Evolutionary conservation across 1,140 invertebrate genomes (phyloP).

Genomic region (Lasioglossum baleicum): DNA sequence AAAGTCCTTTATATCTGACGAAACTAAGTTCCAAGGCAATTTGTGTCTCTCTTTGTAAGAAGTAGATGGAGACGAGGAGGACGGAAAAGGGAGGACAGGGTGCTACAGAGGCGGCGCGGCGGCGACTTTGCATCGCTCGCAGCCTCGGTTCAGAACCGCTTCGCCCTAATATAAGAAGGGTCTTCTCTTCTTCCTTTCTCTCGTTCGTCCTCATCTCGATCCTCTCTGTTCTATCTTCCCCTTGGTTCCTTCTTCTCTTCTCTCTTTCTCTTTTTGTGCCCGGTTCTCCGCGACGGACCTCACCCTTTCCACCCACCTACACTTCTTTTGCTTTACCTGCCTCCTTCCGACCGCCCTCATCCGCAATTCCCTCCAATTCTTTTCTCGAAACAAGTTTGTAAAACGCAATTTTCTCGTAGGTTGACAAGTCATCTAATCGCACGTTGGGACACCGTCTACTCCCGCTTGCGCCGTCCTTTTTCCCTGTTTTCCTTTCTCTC

Average conservation of each 20-base stretch:
- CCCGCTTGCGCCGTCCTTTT: conserved; percentile 14
- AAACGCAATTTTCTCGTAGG: conserved; percentile 78
- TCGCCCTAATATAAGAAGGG: conserved; percentile 63
- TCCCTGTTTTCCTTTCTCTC: conserved; percentile 21
- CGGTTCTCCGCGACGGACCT: too few relatives aligned
- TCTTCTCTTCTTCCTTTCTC: conserved; percentile 57
- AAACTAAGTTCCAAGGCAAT: conserved; percentile 79
- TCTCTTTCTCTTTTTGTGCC: too few relatives aligned
- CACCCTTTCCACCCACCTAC: conserved; percentile 17
- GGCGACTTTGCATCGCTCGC: conserved; percentile 75
- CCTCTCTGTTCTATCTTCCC: conserved; percentile 39
- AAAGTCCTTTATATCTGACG: conserved; percentile 77
- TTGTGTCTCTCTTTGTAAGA: conserved; percentile 79
- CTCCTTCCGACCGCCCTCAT: conserved; percentile 50
- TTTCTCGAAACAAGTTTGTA: conserved; percentile 79
- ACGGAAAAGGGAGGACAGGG: conserved; percentile 30
- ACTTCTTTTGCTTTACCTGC: conserved; percentile 55
- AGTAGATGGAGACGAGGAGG: conserved; percentile 64
- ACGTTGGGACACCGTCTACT: conserved; percentile 53
- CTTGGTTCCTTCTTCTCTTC: conserved; percentile 47
- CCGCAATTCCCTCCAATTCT: conserved; percentile 77
- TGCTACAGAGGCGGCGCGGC: conserved; percentile 62
- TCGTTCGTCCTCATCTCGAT: conserved; percentile 66
- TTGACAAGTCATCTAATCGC: conserved; percentile 77
- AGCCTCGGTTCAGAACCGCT: conserved; percentile 65